phyloP scores from a whole-genome alignment of 1,140 invertebrate species.

The Metopolophium dirhodum region DNA sequence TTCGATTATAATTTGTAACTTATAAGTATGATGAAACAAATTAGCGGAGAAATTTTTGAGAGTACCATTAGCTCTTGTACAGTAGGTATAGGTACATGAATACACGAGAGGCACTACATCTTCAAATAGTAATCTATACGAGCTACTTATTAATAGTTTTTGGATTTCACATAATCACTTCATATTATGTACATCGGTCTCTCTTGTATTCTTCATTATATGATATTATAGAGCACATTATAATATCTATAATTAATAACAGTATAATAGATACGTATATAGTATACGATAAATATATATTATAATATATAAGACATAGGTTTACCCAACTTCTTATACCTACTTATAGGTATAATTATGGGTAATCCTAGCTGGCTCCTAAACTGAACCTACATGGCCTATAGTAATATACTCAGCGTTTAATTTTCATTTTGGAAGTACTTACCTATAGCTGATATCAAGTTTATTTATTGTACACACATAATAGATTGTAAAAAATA shows the following conservation, averaged over 20 bases:
- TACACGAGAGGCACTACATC: neutral
- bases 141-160: neutral
- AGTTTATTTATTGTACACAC: neutral
- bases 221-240: neutral
- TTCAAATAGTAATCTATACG: neutral
- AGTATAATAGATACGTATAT: neutral
- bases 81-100: neutral
- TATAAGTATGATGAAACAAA: neutral
- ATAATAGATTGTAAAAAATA: neutral
- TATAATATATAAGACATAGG: neutral
- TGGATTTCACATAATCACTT: neutral
- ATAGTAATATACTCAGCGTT: neutral
- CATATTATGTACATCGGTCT: neutral
- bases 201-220: neutral
- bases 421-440: neutral
- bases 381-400: neutral
- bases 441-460: neutral
- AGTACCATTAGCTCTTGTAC: neutral
- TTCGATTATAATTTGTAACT: neutral
- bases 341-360: neutral
- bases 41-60: neutral
- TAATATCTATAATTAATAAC: neutral
- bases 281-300: neutral
- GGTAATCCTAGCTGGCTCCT: neutral
- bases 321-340: neutral